A percentile compares a stretch with the other conserved stretches of the same genome.
Evolutionary conservation across 2,888 invertebrate species (phyloP).

Genomic region (Tenthredo livida): DNA sequence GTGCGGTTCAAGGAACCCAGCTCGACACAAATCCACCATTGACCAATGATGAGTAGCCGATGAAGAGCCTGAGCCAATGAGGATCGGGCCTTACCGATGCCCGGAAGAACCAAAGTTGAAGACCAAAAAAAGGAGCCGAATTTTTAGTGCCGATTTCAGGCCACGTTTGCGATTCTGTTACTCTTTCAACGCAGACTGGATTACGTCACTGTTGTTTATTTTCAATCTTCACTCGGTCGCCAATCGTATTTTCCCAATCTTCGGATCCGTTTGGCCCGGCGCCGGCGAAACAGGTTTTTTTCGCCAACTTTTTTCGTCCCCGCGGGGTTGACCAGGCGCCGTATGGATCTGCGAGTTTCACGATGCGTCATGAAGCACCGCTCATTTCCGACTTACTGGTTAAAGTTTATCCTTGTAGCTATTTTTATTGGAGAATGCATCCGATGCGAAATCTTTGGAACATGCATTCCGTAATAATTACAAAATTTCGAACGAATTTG

Average conservation of each 20-base stretch:
- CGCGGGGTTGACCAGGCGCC: not conserved
- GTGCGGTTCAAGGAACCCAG: constrained; percentile 74
- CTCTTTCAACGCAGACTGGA: not conserved
- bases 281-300: not conserved
- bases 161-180: constrained; percentile 34
- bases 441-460: not conserved
- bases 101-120: not conserved
- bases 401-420: not conserved
- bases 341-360: not conserved
- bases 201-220: constrained; percentile 46
- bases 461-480: not conserved
- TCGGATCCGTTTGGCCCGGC: not conserved
- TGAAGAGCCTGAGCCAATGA: constrained; percentile 16
- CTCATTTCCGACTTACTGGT: not conserved
- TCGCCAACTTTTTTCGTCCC: not conserved
- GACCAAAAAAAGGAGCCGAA: not conserved
- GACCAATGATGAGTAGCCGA: constrained; percentile 30
- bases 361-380: constrained; percentile 14
- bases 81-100: constrained; percentile 2
- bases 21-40: constrained; percentile 25
- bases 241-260: not conserved
- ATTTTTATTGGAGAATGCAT: not conserved
- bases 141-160: constrained; percentile 34
- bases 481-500: not conserved
- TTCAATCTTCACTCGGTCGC: constrained; percentile 34